Evolutionary conservation across 2,888 invertebrate species (phyloP).

Genomic region (Lamproptera curius): DNA sequence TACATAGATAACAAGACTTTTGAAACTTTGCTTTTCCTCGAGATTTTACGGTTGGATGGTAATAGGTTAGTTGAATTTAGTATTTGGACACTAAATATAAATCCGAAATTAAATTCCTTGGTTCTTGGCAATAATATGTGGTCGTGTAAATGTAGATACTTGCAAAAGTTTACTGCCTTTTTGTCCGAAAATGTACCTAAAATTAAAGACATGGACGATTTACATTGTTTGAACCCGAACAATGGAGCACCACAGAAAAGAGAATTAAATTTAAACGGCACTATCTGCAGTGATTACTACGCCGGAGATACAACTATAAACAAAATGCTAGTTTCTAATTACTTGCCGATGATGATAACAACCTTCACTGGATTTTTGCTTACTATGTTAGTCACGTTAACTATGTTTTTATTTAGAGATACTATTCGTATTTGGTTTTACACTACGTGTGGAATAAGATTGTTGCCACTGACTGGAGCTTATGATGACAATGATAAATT

Average conservation of each 20-base stretch:
- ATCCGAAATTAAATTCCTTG: slow-evolving; percentile 82
- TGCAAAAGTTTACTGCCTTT: slow-evolving; percentile 89
- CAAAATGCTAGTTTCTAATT: slow-evolving; percentile 88
- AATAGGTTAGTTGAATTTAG: slow-evolving; percentile 89
- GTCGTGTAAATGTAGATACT: slow-evolving; percentile 94
- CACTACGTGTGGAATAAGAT: slow-evolving; percentile 89
- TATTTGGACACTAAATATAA: slow-evolving; percentile 84
- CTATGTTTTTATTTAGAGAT: slow-evolving; percentile 91
- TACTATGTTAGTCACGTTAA: slow-evolving; percentile 85
- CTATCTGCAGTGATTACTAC: slow-evolving; percentile 91
- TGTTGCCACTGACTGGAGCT: slow-evolving; percentile 84
- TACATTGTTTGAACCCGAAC: slow-evolving; percentile 87
- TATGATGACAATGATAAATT: slow-evolving; percentile 91
- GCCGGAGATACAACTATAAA: slow-evolving; percentile 89
- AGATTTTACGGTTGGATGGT: slow-evolving; percentile 88
- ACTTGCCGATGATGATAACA: slow-evolving; percentile 89
- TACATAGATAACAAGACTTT: slow-evolving; percentile 89
- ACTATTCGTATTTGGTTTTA: slow-evolving; percentile 92
- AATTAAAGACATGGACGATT: slow-evolving; percentile 85
- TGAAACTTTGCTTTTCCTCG: slow-evolving; percentile 84
- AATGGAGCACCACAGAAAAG: slow-evolving; percentile 83
- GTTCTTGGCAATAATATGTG: slow-evolving; percentile 91
- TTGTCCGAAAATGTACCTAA: slow-evolving; percentile 87
- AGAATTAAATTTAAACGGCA: slow-evolving; percentile 89
- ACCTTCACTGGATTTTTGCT: slow-evolving; percentile 87